Conservation (phyloP, 2,113 vertebrate genomes). For the Rana temporaria region DNA sequence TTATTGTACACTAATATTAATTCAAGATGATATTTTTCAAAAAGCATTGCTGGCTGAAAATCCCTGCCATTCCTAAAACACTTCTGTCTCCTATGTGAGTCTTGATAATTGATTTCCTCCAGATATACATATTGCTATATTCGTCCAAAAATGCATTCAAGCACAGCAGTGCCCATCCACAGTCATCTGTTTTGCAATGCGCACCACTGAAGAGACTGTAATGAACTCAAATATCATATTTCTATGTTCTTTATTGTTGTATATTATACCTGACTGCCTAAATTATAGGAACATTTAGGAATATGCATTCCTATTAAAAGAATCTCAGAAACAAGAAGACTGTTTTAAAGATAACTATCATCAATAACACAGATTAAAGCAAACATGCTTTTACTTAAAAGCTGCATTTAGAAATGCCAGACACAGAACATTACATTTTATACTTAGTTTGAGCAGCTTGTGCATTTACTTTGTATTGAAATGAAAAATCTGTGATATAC, state of each 20-base stretch:
- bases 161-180: background rate
- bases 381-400: constrained; percentile 22
- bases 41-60: background rate
- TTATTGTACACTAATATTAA: no score
- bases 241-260: background rate
- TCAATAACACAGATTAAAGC: constrained; percentile 27
- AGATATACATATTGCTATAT: constrained; percentile 5
- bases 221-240: constrained; percentile 17
- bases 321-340: background rate
- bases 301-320: background rate
- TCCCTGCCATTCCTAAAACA: background rate
- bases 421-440: constrained; percentile 32
- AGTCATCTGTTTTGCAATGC: background rate
- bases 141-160: background rate
- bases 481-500: background rate
- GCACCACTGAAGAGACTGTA: background rate
- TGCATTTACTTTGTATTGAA: background rate
- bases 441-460: background rate
- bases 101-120: constrained; percentile 20
- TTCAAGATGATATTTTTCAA: no score
- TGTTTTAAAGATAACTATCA: background rate
- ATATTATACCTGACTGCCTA: background rate
- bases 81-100: background rate
- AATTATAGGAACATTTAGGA: background rate
- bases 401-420: constrained; percentile 12